These are phyloP conservation scores for Boleophthalmus pectinirostris DNA, from an alignment of 2,113 vertebrate species.

Conservation along the genomic window DNA sequence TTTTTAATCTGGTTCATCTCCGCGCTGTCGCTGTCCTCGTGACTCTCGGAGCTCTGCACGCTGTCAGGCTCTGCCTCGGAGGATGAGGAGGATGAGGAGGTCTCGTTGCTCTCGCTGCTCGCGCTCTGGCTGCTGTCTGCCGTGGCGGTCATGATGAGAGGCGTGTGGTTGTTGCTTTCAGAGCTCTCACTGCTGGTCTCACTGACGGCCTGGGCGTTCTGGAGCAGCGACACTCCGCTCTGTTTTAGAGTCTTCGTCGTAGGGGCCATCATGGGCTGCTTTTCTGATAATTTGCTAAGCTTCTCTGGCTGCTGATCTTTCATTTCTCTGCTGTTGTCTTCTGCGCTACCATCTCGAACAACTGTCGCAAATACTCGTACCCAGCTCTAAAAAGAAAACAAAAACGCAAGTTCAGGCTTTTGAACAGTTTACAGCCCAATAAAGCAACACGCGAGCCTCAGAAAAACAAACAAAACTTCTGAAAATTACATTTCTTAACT, in stretches of 20 bases:
- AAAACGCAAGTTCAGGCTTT: background rate
- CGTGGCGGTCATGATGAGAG: background rate
- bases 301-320: conserved; percentile 21
- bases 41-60: conserved; percentile 43
- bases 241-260: background rate
- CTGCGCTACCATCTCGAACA: conserved; percentile 34
- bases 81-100: conserved; percentile 9
- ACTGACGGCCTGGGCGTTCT: conserved; percentile 28
- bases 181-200: conserved; percentile 40
- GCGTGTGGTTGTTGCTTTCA: conserved; percentile 21
- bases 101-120: conserved; percentile 49
- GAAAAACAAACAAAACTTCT: too few relatives aligned
- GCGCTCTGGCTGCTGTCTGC: conserved; percentile 36
- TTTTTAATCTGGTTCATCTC: conserved; percentile 38
- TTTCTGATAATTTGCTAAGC: conserved; percentile 10
- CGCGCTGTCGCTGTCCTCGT: conserved; percentile 52
- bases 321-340: conserved; percentile 56
- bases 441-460: too few relatives aligned
- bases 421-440: background rate
- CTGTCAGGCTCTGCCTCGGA: conserved; percentile 44
- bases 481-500: too few relatives aligned
- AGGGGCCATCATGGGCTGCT: background rate
- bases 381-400: conserved; percentile 44
- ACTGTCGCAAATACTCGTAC: conserved; percentile 37
- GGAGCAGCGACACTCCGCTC: conserved; percentile 6